A percentile compares a stretch with the other conserved stretches of the same genome.
These are phyloP conservation scores for Amphimallon solstitiale DNA, from an alignment of 2,888 invertebrate species.

Conservation along the genomic window DNA sequence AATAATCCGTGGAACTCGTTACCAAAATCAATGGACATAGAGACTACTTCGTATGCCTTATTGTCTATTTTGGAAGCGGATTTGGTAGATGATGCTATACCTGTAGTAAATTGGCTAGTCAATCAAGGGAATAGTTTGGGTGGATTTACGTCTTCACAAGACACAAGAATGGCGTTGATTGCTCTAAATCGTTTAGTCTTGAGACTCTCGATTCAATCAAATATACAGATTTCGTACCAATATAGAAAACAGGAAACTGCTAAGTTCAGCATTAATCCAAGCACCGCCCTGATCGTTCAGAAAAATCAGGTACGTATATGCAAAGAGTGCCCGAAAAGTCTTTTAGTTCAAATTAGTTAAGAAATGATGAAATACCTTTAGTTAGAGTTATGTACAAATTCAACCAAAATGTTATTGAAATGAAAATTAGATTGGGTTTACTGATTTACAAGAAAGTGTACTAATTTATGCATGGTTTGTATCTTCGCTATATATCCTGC, in stretches of 20 bases:
- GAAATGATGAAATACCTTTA: too few species aligned
- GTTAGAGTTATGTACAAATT: too few species aligned
- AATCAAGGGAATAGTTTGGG: conserved; percentile 76
- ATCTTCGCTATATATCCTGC: too few species aligned
- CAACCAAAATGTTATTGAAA: too few species aligned
- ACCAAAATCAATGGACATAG: conserved; percentile 80
- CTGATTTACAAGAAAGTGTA: too few species aligned
- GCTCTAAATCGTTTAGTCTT: conserved; percentile 75
- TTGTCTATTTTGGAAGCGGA: conserved; percentile 72
- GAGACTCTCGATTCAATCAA: conserved; percentile 66
- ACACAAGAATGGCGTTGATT: conserved; percentile 79
- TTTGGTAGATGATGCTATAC: conserved; percentile 66
- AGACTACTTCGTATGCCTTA: conserved; percentile 90
- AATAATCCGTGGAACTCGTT: conserved; percentile 74
- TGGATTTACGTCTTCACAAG: conserved; percentile 79
- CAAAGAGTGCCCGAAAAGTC: not conserved
- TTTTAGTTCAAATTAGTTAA: too few species aligned
- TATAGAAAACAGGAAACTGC: conserved; percentile 63
- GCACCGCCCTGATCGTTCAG: conserved; percentile 85
- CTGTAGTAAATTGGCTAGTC: conserved; percentile 78
- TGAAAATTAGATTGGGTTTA: too few species aligned
- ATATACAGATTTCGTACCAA: conserved; percentile 59
- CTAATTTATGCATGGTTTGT: too few species aligned
- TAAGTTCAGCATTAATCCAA: conserved; percentile 76
- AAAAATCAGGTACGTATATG: conserved; percentile 72